Base-by-base conservation (phyloP, 1,140 invertebrate genomes). In the Gonatopus flavifemur region DNA sequence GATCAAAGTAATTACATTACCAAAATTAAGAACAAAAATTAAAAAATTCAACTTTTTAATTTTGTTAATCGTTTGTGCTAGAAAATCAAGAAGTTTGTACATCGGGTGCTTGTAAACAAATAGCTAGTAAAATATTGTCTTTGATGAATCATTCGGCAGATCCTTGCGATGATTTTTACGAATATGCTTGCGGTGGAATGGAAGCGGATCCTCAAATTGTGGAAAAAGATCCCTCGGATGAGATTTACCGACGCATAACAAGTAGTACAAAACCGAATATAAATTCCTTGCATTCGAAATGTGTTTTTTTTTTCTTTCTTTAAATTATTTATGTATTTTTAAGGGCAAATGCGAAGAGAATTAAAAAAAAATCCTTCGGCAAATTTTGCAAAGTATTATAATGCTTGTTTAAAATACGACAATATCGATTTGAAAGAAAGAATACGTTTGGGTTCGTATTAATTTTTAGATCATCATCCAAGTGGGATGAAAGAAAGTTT, bases 91-190 rank as follows among this genome's bases (percentile, higher is more conserved):
- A 39, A 6, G 9, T 59, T 9, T 73, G 70, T 36, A n/a, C 15
- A 3, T 45, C 57, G 7, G 50, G 57, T 13, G 39, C 51, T 5
- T 74, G 69, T 21, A 72, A 72, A 33, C 53, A 59, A 16, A 13
- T 61, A 32, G 69, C 77, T 9, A 69, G 74, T 19, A 67, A 63
- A 24, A 68, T 82, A 8, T 24, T 81, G 9, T 65, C 66, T 8
- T 80, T 78, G 22, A 81, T 84, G 72, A 74, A 83, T 49, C 67
- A 72, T 22, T 64, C 59, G 3, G 76, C 78, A 0, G 72, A 86
- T 61, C 85, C 86, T 4, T 88, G 87, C 57, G 74, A 83, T 3
- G 83, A 88, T 64, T 88, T 88, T 64, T 88, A 86, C 53, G 64
- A 80, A 22, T 84, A 80, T 47, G 76, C 82, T 24, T 84, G 82